These are phyloP conservation scores for Echeneis naucrates DNA, from an alignment of 2,797 vertebrate genomes.

Conservation along the genomic window DNA sequence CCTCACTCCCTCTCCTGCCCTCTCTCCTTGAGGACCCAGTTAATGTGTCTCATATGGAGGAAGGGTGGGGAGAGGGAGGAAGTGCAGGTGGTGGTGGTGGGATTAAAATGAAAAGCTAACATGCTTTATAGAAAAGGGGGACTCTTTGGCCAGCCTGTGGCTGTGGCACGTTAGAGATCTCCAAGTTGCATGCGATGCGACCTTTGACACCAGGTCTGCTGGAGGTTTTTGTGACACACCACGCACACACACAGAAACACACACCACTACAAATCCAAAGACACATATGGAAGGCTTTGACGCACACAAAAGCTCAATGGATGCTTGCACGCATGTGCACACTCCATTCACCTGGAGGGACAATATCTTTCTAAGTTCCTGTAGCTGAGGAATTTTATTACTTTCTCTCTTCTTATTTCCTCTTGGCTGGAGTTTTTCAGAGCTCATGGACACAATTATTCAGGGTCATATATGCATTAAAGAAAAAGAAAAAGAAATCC, in stretches of 20 bases:
- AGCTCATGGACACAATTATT: slow-evolving; percentile 58
- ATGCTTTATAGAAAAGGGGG: slow-evolving; percentile 4
- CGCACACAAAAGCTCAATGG: slow-evolving; percentile 27
- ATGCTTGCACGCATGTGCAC: slow-evolving; percentile 33
- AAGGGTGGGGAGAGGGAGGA: background rate
- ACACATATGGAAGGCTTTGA: slow-evolving; percentile 1
- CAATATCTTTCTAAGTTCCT: slow-evolving; percentile 57
- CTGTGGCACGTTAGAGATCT: slow-evolving; percentile 30
- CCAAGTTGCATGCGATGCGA: slow-evolving; percentile 2
- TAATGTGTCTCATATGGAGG: slow-evolving; percentile 69
- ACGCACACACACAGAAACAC: slow-evolving; percentile 12
- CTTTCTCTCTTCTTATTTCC: slow-evolving; percentile 32
- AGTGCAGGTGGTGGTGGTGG: background rate
- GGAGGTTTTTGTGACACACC: slow-evolving; percentile 41
- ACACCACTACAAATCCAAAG: background rate
- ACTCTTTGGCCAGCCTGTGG: background rate
- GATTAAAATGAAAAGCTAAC: slow-evolving; percentile 63
- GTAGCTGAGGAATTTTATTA: slow-evolving; percentile 68
- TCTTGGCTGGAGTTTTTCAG: slow-evolving; percentile 24
- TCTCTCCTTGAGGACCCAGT: slow-evolving; percentile 63
- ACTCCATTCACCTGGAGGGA: slow-evolving; percentile 58
- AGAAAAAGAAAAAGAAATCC: slow-evolving; percentile 14
- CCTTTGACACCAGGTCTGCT: slow-evolving; percentile 54
- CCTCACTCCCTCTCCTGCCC: slow-evolving; percentile 36
- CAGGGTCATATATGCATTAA: slow-evolving; percentile 46